Evolutionary conservation across 2,113 vertebrate species (phyloP).

Genomic region (Bolborhynchus lineola): DNA sequence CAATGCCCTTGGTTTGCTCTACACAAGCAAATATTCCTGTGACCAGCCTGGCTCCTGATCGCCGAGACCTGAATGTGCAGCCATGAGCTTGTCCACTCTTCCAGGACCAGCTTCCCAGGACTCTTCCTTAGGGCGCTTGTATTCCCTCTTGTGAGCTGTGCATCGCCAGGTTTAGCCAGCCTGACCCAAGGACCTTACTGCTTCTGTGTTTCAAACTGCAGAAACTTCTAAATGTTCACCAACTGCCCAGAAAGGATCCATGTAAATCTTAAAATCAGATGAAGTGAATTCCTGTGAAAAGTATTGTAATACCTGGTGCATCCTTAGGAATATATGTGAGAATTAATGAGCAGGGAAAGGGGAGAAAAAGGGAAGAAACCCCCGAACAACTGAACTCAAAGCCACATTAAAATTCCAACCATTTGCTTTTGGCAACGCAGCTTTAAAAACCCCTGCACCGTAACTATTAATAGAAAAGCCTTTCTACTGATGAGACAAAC

Average conservation of each 20-base stretch:
- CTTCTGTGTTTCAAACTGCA: background rate
- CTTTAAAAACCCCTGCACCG: background rate
- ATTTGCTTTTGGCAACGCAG: background rate
- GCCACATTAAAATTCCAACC: background rate
- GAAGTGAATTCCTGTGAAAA: background rate
- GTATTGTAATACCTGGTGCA: background rate
- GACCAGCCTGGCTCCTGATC: background rate
- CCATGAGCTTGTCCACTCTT: background rate
- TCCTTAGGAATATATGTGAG: accelerated
- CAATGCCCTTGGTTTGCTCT: background rate
- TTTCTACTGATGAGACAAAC: background rate
- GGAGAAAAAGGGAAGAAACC: background rate
- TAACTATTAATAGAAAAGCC: background rate
- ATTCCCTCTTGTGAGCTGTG: background rate
- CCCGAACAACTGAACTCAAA: background rate
- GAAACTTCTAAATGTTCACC: background rate
- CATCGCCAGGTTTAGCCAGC: background rate
- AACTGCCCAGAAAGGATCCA: background rate
- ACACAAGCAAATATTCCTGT: accelerated
- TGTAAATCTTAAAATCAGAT: background rate
- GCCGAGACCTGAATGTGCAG: background rate
- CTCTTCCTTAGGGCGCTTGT: accelerated
- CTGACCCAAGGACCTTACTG: background rate
- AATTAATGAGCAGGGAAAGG: background rate
- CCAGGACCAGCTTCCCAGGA: background rate